Conservation (phyloP, 2,113 vertebrate species). For the Dermatemys mawii region DNA sequence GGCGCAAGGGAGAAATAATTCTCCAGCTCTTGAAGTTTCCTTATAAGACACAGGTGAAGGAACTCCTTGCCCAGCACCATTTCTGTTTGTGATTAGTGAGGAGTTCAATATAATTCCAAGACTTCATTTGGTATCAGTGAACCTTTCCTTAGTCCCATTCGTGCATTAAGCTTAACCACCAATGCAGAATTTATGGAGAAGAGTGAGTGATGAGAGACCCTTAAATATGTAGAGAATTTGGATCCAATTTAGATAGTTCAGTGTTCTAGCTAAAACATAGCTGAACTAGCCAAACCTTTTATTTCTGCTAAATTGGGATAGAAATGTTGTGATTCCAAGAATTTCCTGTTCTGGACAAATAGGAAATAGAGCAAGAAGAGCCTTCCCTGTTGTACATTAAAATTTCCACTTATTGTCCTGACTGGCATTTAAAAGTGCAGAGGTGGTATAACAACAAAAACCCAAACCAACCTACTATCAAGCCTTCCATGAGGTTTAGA, state of each 20-base stretch:
- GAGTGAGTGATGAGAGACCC: neutral
- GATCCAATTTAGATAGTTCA: neutral
- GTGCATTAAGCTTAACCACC: neutral
- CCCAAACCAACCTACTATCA: neutral
- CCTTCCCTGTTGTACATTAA: neutral
- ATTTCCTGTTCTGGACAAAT: neutral
- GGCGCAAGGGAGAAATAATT: neutral
- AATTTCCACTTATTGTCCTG: neutral
- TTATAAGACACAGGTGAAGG: neutral
- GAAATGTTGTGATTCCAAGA: neutral
- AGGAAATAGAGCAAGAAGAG: neutral
- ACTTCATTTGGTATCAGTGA: neutral
- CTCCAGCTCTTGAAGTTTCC: neutral
- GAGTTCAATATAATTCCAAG: neutral
- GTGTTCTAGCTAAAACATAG: neutral
- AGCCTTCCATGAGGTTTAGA: neutral
- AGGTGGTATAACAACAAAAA: neutral
- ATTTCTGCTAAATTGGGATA: neutral
- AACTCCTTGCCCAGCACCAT: neutral
- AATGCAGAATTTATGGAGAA: neutral
- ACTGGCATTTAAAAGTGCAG: neutral
- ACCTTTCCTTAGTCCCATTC: neutral
- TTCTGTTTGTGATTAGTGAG: neutral
- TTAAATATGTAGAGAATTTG: neutral
- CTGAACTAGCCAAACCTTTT: neutral